Percentiles rank a stretch among this genome's conserved stretches.
phyloP scores from a whole-genome alignment of 1,140 invertebrate species.

The Maniola jurtina region DNA sequence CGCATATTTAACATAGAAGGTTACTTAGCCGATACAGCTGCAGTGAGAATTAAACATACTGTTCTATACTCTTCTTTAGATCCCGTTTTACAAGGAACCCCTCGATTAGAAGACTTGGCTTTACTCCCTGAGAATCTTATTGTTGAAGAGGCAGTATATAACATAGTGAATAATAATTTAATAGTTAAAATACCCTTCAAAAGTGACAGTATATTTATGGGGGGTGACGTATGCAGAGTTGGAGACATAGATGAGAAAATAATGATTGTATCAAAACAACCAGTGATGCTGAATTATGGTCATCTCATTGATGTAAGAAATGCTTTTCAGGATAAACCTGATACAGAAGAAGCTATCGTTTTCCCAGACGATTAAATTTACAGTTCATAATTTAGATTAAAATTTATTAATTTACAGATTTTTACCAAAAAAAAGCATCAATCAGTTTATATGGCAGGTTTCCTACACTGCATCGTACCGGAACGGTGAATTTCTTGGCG shows the following conservation, averaged over 20 bases:
- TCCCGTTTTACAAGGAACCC: neutral
- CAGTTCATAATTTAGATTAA: no score
- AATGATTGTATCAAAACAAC: neutral
- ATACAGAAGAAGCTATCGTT: no score
- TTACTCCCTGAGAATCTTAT: neutral
- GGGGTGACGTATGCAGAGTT: neutral
- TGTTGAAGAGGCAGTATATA: neutral
- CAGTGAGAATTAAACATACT: neutral
- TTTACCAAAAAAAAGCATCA: no score
- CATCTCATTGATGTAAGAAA: no score
- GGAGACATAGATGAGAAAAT: neutral
- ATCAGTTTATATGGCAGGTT: no score
- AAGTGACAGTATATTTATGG: neutral
- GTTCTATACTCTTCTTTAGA: neutral
- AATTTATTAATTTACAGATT: no score
- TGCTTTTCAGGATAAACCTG: no score
- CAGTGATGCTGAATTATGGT: neutral
- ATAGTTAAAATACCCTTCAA: neutral
- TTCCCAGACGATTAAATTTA: neutral
- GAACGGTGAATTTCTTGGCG: no score
- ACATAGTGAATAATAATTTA: neutral
- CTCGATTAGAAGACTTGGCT: neutral
- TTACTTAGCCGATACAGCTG: neutral
- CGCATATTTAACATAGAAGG: neutral
- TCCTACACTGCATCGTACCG: no score